phyloP scores from a whole-genome alignment of 2,113 vertebrate species.

The Dipodomys merriami region DNA sequence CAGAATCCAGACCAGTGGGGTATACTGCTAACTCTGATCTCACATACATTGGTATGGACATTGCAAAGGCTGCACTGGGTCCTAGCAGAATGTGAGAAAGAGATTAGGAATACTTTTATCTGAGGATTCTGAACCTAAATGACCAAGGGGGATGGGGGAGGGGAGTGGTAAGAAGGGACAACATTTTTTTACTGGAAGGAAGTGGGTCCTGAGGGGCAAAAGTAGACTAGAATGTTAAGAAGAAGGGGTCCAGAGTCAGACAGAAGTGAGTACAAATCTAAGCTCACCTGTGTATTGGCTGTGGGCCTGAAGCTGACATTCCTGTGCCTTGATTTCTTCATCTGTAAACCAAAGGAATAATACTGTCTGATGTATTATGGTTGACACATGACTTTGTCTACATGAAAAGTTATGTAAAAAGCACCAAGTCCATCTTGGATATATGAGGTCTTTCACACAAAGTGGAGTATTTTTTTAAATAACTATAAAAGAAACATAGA shows the following conservation, averaged over 20 bases:
- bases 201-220: background rate
- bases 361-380: background rate
- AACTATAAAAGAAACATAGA: background rate
- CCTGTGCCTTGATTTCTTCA: constrained; percentile 3
- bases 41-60: background rate
- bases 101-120: background rate
- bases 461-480: background rate
- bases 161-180: background rate
- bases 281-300: background rate
- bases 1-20: background rate
- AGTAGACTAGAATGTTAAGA: background rate
- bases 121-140: background rate
- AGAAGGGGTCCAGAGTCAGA: background rate
- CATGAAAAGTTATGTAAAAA: background rate
- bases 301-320: background rate
- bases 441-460: background rate
- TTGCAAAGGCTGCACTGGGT: background rate
- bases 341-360: background rate
- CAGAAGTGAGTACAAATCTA: background rate
- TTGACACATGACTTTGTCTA: background rate
- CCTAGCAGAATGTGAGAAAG: background rate
- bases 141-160: background rate
- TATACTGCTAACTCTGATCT: background rate
- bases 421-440: background rate
- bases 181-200: background rate